Conservation (phyloP, 2,113 vertebrate species). For the Psephotus haematonotus region DNA sequence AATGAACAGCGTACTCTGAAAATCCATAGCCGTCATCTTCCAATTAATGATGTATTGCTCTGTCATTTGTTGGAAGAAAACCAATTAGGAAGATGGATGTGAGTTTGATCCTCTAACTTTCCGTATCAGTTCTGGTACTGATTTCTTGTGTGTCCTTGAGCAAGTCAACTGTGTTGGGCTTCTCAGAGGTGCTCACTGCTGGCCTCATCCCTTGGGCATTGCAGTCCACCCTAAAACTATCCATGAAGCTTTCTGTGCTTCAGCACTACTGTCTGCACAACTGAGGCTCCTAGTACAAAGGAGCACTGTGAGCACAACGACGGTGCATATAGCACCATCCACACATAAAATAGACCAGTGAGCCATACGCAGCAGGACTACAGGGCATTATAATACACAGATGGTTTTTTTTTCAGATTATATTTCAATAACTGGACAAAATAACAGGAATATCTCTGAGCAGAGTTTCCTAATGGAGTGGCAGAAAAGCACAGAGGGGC, state of each 20-base stretch:
- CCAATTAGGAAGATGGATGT: neutral
- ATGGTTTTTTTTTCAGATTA: neutral
- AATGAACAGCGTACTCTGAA: neutral
- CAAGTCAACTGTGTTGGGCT: neutral
- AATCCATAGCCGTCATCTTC: neutral
- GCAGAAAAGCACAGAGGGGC: neutral
- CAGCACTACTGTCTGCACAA: neutral
- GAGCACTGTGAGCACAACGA: neutral
- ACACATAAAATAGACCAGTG: neutral
- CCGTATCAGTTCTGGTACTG: neutral
- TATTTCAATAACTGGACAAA: neutral
- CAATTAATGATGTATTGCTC: neutral
- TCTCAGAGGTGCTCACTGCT: neutral
- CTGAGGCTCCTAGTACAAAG: neutral
- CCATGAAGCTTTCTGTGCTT: neutral
- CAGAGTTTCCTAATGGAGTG: rapidly evolving
- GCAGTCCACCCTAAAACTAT: neutral
- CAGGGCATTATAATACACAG: neutral
- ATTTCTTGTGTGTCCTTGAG: neutral
- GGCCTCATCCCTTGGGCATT: neutral
- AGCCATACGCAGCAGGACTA: neutral
- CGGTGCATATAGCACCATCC: neutral
- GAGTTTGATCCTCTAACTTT: neutral
- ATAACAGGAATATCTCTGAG: neutral
- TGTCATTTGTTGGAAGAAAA: neutral